phyloP scores from a whole-genome alignment of 2,888 invertebrate genomes.

The Caenorhabditis drosophilae region DNA sequence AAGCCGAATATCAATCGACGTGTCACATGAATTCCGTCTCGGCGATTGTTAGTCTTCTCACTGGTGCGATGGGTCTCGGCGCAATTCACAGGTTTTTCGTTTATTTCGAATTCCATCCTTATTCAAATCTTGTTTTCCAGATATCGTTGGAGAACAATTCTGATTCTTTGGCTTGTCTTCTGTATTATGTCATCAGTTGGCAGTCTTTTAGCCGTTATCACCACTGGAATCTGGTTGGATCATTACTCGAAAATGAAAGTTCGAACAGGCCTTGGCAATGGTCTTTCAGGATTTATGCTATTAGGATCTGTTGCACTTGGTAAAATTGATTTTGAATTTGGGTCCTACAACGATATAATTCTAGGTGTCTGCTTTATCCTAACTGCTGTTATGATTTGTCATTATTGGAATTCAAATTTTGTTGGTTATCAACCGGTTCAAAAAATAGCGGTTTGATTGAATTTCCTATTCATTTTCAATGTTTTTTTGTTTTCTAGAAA shows the following conservation, averaged over 20 bases:
- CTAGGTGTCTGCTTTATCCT: slow-evolving; percentile 67
- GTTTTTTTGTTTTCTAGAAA: slow-evolving; percentile 55
- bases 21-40: slow-evolving; percentile 68
- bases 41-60: slow-evolving; percentile 62
- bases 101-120: background rate
- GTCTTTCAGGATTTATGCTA: slow-evolving; percentile 65
- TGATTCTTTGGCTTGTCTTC: slow-evolving; percentile 64
- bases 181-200: slow-evolving; percentile 66
- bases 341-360: no score
- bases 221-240: slow-evolving; percentile 66
- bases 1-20: slow-evolving; percentile 63
- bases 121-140: slow-evolving; percentile 21
- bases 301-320: slow-evolving; percentile 62
- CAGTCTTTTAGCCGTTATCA: slow-evolving; percentile 64
- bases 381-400: slow-evolving; percentile 66
- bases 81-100: slow-evolving; percentile 57
- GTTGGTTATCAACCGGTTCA: slow-evolving; percentile 65
- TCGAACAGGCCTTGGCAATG: slow-evolving; percentile 63
- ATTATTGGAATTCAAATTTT: slow-evolving; percentile 67
- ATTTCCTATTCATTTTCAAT: background rate
- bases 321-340: no score
- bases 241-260: slow-evolving; percentile 66
- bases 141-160: slow-evolving; percentile 64
- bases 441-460: slow-evolving; percentile 54
- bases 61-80: slow-evolving; percentile 66